Percentiles rank a stretch among this genome's conserved stretches.
Conservation (phyloP, 1,140 invertebrate genomes). For the Schlechtendalia chinensis region DNA sequence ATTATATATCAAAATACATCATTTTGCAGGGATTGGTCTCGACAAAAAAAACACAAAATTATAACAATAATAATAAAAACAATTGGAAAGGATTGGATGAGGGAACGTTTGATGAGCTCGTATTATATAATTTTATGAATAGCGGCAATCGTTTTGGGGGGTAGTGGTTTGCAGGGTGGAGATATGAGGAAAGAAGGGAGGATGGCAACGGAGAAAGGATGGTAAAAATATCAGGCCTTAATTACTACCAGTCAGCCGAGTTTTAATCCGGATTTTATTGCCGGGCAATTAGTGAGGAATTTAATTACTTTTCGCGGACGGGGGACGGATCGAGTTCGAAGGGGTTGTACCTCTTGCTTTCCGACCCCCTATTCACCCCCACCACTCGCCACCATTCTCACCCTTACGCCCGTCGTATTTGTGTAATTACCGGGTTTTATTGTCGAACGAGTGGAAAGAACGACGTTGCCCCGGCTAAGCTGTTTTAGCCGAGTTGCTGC, state of each 20-base stretch:
- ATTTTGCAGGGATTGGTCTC: background rate
- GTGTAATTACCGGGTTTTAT: constrained; percentile 47
- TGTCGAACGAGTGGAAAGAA: constrained; percentile 41
- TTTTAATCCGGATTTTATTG: constrained; percentile 50
- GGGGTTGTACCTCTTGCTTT: constrained; percentile 38
- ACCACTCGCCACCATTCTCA: background rate
- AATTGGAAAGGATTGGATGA: constrained; percentile 28
- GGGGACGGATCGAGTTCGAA: background rate
- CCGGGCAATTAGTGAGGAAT: constrained; percentile 47
- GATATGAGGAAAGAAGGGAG: too few species aligned
- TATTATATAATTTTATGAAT: constrained; percentile 28
- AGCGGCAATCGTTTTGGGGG: background rate
- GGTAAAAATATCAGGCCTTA: constrained; percentile 46
- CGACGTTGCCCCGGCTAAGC: background rate
- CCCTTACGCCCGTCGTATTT: background rate
- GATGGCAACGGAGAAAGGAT: background rate
- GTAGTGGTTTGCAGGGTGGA: too few species aligned
- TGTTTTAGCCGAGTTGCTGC: background rate
- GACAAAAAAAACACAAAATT: constrained; percentile 2
- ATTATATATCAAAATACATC: background rate
- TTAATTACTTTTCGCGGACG: constrained; percentile 39
- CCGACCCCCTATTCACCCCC: background rate
- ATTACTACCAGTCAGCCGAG: constrained; percentile 34
- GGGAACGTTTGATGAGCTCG: constrained; percentile 28
- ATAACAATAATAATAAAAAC: background rate